phyloP scores from a whole-genome alignment of 2,888 invertebrate genomes.

The Brassicogethes aeneus region DNA sequence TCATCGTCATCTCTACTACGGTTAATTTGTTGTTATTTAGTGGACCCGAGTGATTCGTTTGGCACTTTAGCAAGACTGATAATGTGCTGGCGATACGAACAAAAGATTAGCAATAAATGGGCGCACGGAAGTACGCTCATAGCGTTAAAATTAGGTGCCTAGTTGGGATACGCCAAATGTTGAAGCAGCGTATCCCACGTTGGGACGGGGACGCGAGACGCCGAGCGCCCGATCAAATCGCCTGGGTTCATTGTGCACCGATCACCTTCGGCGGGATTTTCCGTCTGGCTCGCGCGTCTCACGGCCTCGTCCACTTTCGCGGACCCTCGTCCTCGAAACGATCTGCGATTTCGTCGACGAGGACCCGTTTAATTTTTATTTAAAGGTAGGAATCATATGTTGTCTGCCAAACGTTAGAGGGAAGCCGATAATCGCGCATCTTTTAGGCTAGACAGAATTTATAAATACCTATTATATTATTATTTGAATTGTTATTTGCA shows the following conservation, averaged over 20 bases:
- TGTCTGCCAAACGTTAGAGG: conserved; percentile 40
- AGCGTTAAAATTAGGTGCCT: conserved; percentile 40
- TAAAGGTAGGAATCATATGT: conserved; percentile 36
- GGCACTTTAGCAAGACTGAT: conserved; percentile 21
- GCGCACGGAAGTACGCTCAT: conserved; percentile 36
- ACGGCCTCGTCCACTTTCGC: not conserved
- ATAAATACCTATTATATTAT: conserved; percentile 22
- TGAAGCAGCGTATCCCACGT: conserved; percentile 21
- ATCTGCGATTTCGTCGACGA: conserved; percentile 13
- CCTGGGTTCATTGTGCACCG: not conserved
- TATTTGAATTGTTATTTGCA: conserved; percentile 15
- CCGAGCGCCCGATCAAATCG: conserved; percentile 4
- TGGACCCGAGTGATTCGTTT: conserved; percentile 25
- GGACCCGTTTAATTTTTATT: conserved; percentile 20
- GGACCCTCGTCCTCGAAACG: conserved; percentile 4
- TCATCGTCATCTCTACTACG: not conserved
- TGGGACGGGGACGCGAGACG: conserved; percentile 29
- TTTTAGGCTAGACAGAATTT: conserved; percentile 25
- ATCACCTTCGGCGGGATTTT: not conserved
- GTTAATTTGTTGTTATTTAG: conserved; percentile 35
- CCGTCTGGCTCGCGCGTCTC: not conserved
- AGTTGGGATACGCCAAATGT: conserved; percentile 26
- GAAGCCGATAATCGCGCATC: conserved; percentile 31
- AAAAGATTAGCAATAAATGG: conserved; percentile 40
- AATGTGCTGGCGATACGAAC: conserved; percentile 34